Evolutionary conservation across 2,797 vertebrate genomes (phyloP).

Genomic region (Ceyx erithaca): DNA sequence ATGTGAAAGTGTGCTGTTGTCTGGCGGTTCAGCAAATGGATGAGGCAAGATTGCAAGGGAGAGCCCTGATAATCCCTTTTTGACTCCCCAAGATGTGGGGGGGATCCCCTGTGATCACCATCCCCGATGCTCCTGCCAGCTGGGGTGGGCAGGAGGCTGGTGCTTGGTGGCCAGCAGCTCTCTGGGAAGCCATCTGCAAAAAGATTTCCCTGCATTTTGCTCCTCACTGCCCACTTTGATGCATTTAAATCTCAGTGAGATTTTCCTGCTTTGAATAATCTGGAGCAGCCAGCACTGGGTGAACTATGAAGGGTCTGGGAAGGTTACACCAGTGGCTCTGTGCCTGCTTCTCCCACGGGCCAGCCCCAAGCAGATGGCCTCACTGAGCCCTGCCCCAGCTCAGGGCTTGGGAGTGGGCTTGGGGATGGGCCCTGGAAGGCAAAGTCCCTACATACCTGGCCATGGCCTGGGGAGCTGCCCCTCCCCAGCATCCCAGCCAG

Average conservation of each 20-base stretch:
- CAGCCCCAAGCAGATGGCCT: neutral
- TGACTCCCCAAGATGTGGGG: neutral
- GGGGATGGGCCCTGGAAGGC: neutral
- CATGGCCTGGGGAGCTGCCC: neutral
- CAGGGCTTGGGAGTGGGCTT: neutral
- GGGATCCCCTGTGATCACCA: neutral
- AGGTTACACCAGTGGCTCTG: fast-evolving
- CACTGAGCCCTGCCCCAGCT: fast-evolving
- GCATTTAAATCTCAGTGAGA: neutral
- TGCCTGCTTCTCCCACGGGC: fast-evolving
- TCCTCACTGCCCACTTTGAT: neutral
- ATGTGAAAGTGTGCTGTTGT: neutral
- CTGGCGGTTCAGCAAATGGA: fast-evolving
- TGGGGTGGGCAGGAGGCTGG: fast-evolving
- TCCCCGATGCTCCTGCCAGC: neutral
- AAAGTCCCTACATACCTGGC: neutral
- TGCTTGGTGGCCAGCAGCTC: neutral
- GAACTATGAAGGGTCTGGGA: neutral
- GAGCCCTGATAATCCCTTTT: neutral
- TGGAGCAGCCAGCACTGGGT: neutral
- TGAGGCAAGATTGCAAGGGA: neutral
- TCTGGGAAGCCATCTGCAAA: neutral
- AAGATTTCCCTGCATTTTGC: neutral
- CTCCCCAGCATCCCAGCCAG: neutral
- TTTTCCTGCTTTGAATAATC: slow-evolving; percentile 9